Evolutionary conservation across 2,888 invertebrate genomes (phyloP).

Genomic region (Biston stratarius): DNA sequence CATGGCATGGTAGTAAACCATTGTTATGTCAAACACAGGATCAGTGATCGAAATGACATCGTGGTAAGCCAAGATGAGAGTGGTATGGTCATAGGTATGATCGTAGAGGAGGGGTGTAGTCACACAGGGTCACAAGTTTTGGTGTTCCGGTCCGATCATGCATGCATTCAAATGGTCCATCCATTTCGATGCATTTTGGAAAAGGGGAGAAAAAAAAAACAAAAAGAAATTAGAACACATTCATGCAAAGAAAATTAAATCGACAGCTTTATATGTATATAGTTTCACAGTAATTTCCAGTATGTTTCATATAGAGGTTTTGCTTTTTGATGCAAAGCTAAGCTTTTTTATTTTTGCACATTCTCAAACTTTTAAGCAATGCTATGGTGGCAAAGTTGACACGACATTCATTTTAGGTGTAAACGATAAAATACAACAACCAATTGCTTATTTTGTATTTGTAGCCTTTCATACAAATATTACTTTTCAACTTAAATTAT

Average conservation of each 20-base stretch:
- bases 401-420: conserved; percentile 24
- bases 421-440: conserved; percentile 11
- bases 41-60: conserved; percentile 20
- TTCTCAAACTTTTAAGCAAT: conserved; percentile 29
- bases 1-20: conserved; percentile 19
- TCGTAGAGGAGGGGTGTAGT: conserved; percentile 13
- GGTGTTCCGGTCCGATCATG: conserved; percentile 50
- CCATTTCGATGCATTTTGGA: conserved; percentile 57
- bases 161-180: conserved; percentile 51
- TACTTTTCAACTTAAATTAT: background rate
- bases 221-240: conserved; percentile 67
- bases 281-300: conserved; percentile 12
- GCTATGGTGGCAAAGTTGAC: conserved; percentile 15
- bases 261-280: conserved; percentile 23
- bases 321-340: conserved; percentile 28
- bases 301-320: conserved; percentile 2
- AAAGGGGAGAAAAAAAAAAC: conserved; percentile 60
- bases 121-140: conserved; percentile 40
- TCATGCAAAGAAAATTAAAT: conserved; percentile 45
- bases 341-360: conserved; percentile 31
- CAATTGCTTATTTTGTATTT: background rate
- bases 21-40: conserved; percentile 15
- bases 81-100: conserved; percentile 12
- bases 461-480: background rate
- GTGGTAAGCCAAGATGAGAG: conserved; percentile 6